phyloP scores from a whole-genome alignment of 2,797 vertebrate species.

The Lagorchestes hirsutus region DNA sequence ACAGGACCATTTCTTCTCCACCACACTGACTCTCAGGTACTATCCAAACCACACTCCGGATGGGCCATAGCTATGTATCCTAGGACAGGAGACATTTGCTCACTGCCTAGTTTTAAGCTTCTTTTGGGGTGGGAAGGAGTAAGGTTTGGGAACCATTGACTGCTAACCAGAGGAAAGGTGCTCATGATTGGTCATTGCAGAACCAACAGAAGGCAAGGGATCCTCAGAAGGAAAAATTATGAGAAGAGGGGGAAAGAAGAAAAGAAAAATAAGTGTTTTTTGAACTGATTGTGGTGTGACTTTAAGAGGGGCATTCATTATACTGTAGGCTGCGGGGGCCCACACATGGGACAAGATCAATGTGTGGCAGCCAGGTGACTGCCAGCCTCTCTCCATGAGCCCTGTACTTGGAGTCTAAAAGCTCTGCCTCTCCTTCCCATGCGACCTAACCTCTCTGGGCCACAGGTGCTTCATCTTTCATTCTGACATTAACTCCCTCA shows the following conservation, averaged over 20 bases:
- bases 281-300: background rate
- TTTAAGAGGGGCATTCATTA: background rate
- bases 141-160: background rate
- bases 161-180: background rate
- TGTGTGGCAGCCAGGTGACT: too few relatives aligned
- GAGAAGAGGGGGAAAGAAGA: background rate
- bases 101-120: background rate
- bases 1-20: background rate
- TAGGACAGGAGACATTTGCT: background rate
- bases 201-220: background rate
- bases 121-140: background rate
- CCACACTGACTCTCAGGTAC: background rate
- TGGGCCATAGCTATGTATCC: background rate
- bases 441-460: background rate
- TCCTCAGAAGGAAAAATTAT: background rate
- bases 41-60: background rate
- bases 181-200: background rate
- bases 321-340: too few relatives aligned
- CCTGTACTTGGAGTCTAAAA: too few relatives aligned
- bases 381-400: too few relatives aligned
- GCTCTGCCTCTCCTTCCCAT: background rate
- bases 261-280: background rate
- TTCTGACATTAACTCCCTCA: background rate
- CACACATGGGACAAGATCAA: too few relatives aligned
- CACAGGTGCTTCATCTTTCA: background rate